Evolutionary conservation across 2,113 vertebrate genomes (phyloP).

Genomic region (Recurvirostra avosetta): DNA sequence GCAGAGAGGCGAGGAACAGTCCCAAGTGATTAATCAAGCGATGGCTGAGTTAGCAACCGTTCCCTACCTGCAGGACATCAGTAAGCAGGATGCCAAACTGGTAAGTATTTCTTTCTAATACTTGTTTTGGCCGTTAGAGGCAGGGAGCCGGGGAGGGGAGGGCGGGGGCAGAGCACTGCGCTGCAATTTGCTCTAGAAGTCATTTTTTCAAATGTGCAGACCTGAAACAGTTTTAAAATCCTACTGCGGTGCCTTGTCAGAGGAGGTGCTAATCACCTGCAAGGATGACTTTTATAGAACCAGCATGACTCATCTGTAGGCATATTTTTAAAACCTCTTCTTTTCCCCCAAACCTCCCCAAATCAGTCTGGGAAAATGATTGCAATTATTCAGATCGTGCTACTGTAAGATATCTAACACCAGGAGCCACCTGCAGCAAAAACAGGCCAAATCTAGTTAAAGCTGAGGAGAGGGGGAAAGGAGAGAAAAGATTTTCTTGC

Average conservation of each 20-base stretch:
- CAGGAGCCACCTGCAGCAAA: conserved; percentile 33
- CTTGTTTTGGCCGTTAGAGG: conserved; percentile 39
- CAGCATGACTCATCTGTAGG: conserved; percentile 55
- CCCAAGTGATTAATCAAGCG: conserved; percentile 73
- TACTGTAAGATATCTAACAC: not conserved
- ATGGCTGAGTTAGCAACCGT: conserved; percentile 77
- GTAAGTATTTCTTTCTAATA: conserved; percentile 55
- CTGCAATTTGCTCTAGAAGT: conserved; percentile 10
- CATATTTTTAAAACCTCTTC: conserved; percentile 59
- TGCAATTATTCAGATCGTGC: conserved; percentile 57
- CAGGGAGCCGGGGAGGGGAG: not conserved
- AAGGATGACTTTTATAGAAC: conserved; percentile 44
- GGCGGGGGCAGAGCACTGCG: not conserved
- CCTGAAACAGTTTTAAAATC: conserved; percentile 41
- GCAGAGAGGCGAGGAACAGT: conserved; percentile 66
- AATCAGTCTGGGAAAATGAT: conserved; percentile 49
- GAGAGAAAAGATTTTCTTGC: not conserved
- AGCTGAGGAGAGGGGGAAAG: not conserved
- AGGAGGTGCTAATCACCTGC: conserved; percentile 60
- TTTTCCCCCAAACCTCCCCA: conserved; percentile 41
- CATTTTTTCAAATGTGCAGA: not conserved
- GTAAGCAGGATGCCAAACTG: conserved; percentile 62
- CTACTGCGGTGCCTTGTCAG: conserved; percentile 25
- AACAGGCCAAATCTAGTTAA: not conserved
- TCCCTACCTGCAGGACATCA: conserved; percentile 77